Evolutionary conservation across 2,113 vertebrate species (phyloP).

Genomic region (Epinephelus moara): DNA sequence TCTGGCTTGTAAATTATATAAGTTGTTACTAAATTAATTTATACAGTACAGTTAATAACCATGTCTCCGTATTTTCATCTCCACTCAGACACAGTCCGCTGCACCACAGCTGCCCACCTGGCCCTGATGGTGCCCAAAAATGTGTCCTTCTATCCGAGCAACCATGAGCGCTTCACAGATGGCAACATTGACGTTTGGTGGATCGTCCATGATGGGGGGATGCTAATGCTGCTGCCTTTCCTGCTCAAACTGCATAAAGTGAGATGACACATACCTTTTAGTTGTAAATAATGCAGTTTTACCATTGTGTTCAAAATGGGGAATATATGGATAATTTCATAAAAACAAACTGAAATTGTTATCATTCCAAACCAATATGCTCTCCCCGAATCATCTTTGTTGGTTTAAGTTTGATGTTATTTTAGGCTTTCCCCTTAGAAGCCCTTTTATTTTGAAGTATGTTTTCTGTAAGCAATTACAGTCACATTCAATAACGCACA

Average conservation of each 20-base stretch:
- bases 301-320: no score
- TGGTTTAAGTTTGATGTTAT: neutral
- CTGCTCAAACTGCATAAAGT: constrained; percentile 98
- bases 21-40: neutral
- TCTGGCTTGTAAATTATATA: neutral
- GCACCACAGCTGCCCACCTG: constrained; percentile 96
- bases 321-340: no score
- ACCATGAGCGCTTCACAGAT: constrained; percentile 96
- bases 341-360: neutral
- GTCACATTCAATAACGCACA: neutral
- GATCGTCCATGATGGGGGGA: constrained; percentile 98
- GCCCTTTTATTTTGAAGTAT: neutral
- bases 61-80: constrained; percentile 17
- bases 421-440: neutral
- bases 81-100: constrained; percentile 93
- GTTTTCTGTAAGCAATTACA: neutral
- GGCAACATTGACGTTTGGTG: constrained; percentile 99
- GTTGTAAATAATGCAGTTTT: neutral
- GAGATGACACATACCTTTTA: constrained; percentile 25
- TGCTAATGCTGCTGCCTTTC: constrained; percentile 98
- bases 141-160: constrained; percentile 97
- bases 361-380: neutral
- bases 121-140: constrained; percentile 98
- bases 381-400: neutral
- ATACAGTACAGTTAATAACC: constrained; percentile 5